Evolutionary conservation across 2,888 invertebrate species (phyloP), one percentile per base, ranked within the genome.

Genomic region (Odontocerum albicorne): DNA sequence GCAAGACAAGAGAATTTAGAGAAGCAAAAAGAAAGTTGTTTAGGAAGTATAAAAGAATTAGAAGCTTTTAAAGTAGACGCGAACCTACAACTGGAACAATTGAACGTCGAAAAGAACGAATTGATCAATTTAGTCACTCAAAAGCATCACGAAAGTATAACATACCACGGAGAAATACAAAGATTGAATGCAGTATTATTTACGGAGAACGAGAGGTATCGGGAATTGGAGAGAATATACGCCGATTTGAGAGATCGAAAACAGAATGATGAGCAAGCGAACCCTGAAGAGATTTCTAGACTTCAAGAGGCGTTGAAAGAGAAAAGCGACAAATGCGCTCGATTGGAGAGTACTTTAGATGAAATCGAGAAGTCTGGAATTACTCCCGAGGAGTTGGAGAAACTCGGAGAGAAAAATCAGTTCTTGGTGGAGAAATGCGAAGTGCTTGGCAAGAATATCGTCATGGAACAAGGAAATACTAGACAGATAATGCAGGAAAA

Each of bases 101-200:
- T 82, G 1, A 75, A 70, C 39, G 70, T 74, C 4, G 85, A 87
- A 64, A 85, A 88, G 66, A 81, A 83, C 36, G 84, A 92, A 65
- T 72, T 90, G n/a, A 82, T 87, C 12, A 83, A 81, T 61, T 73
- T 87, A 8, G 74, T 94, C 1, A 89, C 88, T 65, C 76, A 85
- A 52, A 95, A 95, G 71, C 93, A 95, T 65, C 83, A 88, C 55
- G 94, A 95, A 73, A 91, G 86, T 66, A 71, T 91, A 20, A 84
- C 87, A 59, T 95, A 93, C 68, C 92, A 95, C 65, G 80, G 77
- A 21, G 95, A 96, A 75, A 88, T 94, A 55, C 90, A 93, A 68
- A 79, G 91, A 20, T 70, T 95, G 36, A 84, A 85, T 53, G 80
- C 82, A 55, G 72, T 82, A 1, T 63, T 86, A 7, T 66, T 78